A percentile compares a stretch with the other conserved stretches of the same genome.
Evolutionary conservation across 1,140 invertebrate species (phyloP).

Genomic region (Sycophila sp.): DNA sequence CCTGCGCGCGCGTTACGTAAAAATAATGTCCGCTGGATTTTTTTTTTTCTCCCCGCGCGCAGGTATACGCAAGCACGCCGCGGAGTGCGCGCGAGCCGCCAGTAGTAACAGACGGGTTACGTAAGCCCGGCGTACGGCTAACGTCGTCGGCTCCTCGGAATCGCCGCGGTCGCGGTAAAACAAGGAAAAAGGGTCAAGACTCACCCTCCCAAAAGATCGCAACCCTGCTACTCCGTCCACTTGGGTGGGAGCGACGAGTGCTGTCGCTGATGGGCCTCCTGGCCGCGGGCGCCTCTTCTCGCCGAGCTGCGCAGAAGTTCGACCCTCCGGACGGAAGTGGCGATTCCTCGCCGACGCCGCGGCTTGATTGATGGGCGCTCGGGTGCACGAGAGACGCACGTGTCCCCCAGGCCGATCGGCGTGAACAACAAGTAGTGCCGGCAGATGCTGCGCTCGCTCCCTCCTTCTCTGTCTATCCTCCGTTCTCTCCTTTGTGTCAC

Average conservation of each 20-base stretch:
- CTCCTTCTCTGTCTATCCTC: neutral
- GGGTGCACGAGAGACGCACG: neutral
- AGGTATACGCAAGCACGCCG: neutral
- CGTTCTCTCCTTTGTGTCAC: too few species aligned
- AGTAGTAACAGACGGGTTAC: neutral
- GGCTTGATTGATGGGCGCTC: neutral
- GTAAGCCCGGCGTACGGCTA: neutral
- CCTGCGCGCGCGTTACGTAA: neutral
- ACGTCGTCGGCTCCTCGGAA: too few species aligned
- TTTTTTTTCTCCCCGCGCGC: neutral
- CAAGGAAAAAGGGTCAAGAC: neutral
- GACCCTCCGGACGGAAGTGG: neutral
- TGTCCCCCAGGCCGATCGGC: too few species aligned
- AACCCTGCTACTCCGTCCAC: neutral
- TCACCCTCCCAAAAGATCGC: conserved; percentile 16
- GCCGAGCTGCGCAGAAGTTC: neutral
- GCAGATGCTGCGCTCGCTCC: neutral
- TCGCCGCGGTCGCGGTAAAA: neutral
- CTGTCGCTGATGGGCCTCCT: neutral
- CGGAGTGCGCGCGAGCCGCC: neutral
- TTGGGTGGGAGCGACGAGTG: neutral
- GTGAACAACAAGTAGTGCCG: neutral
- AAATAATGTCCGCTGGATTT: neutral
- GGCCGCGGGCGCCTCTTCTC: neutral
- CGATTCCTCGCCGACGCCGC: neutral